These are phyloP conservation scores for Engystomops pustulosus DNA, from an alignment of 2,113 vertebrate genomes.

Conservation along the genomic window DNA sequence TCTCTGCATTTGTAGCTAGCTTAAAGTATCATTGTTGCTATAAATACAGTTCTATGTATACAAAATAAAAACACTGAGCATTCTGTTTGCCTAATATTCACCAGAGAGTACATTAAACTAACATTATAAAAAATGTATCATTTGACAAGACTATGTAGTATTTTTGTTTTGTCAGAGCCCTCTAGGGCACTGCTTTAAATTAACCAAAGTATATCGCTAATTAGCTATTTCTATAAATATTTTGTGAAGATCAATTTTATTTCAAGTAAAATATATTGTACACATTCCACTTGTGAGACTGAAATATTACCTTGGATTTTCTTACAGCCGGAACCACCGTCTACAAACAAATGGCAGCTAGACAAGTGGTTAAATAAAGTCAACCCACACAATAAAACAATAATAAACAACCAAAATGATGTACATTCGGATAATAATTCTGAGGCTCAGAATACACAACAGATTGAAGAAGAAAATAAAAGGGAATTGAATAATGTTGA, in stretches of 20 bases:
- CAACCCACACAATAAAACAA: slow-evolving; percentile 91
- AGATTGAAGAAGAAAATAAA: slow-evolving; percentile 77
- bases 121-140: slow-evolving; percentile 67
- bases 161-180: slow-evolving; percentile 70
- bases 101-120: slow-evolving; percentile 65
- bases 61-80: background rate
- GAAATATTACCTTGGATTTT: slow-evolving; percentile 60
- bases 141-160: slow-evolving; percentile 67
- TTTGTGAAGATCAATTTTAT: slow-evolving; percentile 60
- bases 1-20: too few species aligned
- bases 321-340: slow-evolving; percentile 87
- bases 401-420: slow-evolving; percentile 87
- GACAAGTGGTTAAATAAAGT: slow-evolving; percentile 98
- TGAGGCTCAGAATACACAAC: slow-evolving; percentile 75
- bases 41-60: background rate
- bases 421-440: slow-evolving; percentile 74
- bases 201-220: slow-evolving; percentile 67
- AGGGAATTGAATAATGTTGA: slow-evolving; percentile 76
- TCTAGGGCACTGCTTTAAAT: slow-evolving; percentile 68
- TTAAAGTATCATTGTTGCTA: too few species aligned
- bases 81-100: slow-evolving; percentile 66
- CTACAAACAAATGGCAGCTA: slow-evolving; percentile 94
- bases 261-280: slow-evolving; percentile 57
- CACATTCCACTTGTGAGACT: slow-evolving; percentile 46
- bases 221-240: slow-evolving; percentile 65